Conservation (phyloP, 1,140 invertebrate species). For the Drosophila tristis region DNA sequence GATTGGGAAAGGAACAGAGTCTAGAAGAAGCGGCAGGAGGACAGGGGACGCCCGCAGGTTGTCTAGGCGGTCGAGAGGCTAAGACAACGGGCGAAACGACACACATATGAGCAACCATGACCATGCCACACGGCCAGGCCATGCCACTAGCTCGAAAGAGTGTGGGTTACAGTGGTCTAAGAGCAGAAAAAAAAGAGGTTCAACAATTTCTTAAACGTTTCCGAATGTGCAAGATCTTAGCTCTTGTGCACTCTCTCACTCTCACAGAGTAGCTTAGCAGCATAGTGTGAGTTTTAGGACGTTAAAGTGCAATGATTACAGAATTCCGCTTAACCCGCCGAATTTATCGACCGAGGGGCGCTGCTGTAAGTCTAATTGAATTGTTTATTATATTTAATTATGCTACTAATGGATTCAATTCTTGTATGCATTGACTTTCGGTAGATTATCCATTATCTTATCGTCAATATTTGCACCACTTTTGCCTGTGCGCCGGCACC, state of each 20-base stretch:
- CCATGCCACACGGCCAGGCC: constrained; percentile 13
- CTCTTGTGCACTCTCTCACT: too few species aligned
- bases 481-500: background rate
- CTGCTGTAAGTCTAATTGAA: too few species aligned
- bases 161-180: constrained; percentile 18
- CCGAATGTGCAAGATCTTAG: background rate
- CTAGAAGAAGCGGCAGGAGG: constrained; percentile 3
- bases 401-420: too few species aligned
- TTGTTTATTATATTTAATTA: too few species aligned
- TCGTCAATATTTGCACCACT: background rate
- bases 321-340: too few species aligned
- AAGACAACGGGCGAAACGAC: constrained; percentile 21
- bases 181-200: too few species aligned
- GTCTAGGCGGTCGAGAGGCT: constrained; percentile 48
- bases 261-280: too few species aligned
- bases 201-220: background rate
- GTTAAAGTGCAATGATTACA: too few species aligned
- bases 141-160: background rate
- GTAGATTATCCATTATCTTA: background rate
- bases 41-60: constrained; percentile 38
- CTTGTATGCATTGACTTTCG: too few species aligned
- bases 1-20: too few species aligned
- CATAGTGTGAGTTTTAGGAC: too few species aligned
- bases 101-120: constrained; percentile 58
- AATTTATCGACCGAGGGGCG: too few species aligned